Percentiles rank a stretch among this genome's conserved stretches.
phyloP scores from a whole-genome alignment of 2,113 vertebrate genomes.

The Dascyllus trimaculatus region DNA sequence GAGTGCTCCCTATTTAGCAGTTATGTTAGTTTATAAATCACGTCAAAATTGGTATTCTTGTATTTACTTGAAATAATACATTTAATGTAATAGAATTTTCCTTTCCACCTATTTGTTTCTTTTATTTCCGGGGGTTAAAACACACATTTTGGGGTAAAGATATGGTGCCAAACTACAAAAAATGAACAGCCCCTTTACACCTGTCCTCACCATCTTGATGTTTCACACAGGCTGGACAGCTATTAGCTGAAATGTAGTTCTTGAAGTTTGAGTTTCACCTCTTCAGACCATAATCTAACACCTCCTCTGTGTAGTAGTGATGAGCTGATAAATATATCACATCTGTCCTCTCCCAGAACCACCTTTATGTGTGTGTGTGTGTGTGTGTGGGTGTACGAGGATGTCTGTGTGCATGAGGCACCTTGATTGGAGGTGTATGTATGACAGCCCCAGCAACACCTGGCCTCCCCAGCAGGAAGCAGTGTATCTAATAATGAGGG shows the following conservation, averaged over 20 bases:
- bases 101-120: too few species aligned
- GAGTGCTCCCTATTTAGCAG: too few species aligned
- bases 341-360: constrained; percentile 35
- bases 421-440: constrained; percentile 30
- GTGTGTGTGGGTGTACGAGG: not conserved
- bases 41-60: too few species aligned
- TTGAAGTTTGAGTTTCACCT: constrained; percentile 36
- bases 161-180: not conserved
- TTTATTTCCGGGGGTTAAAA: too few species aligned
- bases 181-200: constrained; percentile 10
- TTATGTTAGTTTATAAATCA: too few species aligned
- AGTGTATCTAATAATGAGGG: constrained; percentile 74
- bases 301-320: constrained; percentile 47
- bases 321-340: constrained; percentile 59
- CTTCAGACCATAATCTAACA: constrained; percentile 50
- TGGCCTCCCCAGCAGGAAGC: constrained; percentile 65
- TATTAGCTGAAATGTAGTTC: constrained; percentile 32
- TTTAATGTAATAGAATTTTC: too few species aligned
- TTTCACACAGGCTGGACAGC: constrained; percentile 45
- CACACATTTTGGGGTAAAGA: not conserved
- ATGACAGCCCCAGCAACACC: constrained; percentile 68
- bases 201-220: constrained; percentile 22
- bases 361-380: constrained; percentile 17
- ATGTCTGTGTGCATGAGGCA: constrained; percentile 10
- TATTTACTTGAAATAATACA: too few species aligned